Evolutionary conservation across 1,140 invertebrate genomes (phyloP), one percentile per base, ranked within the genome.

Genomic region (Papilio helenus): DNA sequence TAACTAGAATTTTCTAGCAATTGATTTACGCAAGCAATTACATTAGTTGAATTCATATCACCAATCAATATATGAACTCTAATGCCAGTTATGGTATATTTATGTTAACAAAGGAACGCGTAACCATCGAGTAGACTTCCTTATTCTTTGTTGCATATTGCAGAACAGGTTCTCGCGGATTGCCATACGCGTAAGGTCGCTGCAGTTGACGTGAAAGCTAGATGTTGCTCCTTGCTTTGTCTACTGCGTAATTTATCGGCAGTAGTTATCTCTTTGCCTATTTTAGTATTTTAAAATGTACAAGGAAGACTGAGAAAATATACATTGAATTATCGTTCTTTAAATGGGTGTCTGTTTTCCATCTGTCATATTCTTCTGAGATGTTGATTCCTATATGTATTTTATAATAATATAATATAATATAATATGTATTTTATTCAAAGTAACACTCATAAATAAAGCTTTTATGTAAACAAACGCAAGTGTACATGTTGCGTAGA

Each of bases 141-240:
- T 68, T 68, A 68, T 68, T 68, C 61, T 68, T 68, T 68, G 61
- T 68, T 68, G 61, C 61, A 65, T 14, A 29, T 10, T 61, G 58
- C 26, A 29, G 61, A 68, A 68, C 61, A 34, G 61, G 61, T 68
- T 68, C 20, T 61, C 16, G 61, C 26, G 23, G 12, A 29, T 29
- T 68, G 61, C 61, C 61, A 68, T 68, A 68, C 12, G 26, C 61
- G 61, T 68, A 68, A 68, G 61, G 61, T 68, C 61, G 61, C 61
- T 68, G 23, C 12, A 29, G 26, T 29, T 26, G 61, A 29, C 61
- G 61, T 68, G 61, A 68, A 34, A 68, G 61, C 61, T 68, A 68
- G 61, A 26, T 68, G 61, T 68, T 14, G 61, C 61, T 16, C 58
- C 20, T 8, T 61, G 26, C 61, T 68, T 68, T 68, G 61, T 68